These are phyloP conservation scores for Brachionus asplanchnoidis DNA, from an alignment of 1,140 invertebrate species.

Conservation along the genomic window DNA sequence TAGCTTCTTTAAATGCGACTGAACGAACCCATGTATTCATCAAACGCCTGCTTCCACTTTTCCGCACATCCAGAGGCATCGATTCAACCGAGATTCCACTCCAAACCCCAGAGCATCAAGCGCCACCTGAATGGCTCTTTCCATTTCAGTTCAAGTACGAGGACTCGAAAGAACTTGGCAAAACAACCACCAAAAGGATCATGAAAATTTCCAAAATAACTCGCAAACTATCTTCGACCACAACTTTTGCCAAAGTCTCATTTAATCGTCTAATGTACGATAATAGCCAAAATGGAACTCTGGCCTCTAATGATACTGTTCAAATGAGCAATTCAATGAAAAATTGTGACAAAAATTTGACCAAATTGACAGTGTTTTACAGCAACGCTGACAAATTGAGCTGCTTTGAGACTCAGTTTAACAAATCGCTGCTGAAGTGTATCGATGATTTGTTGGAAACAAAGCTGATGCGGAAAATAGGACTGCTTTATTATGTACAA, in stretches of 20 bases:
- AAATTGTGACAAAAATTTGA: constrained; percentile 34
- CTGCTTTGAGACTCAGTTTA: constrained; percentile 15
- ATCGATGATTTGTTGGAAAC: constrained; percentile 15
- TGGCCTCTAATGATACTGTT: not conserved
- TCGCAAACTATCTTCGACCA: not conserved
- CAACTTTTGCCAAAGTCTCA: not conserved
- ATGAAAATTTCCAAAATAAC: constrained; percentile 3
- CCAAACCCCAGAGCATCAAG: not conserved
- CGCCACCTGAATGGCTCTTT: constrained; percentile 29
- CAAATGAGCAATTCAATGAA: not conserved
- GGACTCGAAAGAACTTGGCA: not conserved
- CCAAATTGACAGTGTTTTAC: constrained; percentile 30
- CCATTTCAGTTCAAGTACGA: constrained; percentile 35
- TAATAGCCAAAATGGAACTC: not conserved
- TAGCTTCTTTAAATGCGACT: not conserved
- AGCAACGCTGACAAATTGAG: not conserved
- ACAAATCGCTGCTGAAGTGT: constrained; percentile 12
- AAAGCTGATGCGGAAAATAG: constrained; percentile 33
- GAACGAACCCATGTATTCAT: constrained; percentile 1
- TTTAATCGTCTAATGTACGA: not conserved
- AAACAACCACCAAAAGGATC: not conserved
- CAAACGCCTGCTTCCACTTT: not conserved
- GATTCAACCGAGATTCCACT: constrained; percentile 19
- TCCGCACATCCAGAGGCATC: not conserved
- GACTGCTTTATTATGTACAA: not conserved